These are phyloP conservation scores for Dryoscopus gambensis DNA, from an alignment of 2,113 vertebrate species.

Conservation along the genomic window DNA sequence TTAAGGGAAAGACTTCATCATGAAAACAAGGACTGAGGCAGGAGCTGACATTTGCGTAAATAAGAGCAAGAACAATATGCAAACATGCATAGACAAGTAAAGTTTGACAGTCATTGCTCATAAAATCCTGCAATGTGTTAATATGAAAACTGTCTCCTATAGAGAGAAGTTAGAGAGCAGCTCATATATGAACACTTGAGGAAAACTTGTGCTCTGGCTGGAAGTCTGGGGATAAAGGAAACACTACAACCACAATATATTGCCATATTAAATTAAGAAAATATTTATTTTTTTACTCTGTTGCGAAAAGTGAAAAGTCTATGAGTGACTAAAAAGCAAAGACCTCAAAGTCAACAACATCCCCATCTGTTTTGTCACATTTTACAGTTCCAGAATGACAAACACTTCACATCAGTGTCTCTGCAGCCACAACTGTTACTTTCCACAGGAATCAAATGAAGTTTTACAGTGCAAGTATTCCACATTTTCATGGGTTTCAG, in stretches of 20 bases:
- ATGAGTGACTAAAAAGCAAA: neutral
- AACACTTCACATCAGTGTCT: neutral
- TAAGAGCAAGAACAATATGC: neutral
- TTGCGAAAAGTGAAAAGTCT: neutral
- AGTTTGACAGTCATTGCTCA: conserved; percentile 14
- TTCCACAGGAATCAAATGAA: neutral
- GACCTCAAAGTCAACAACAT: neutral
- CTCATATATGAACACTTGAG: neutral
- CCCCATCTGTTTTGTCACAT: neutral
- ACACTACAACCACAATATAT: neutral
- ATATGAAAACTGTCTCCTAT: conserved; percentile 21
- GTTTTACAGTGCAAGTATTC: neutral
- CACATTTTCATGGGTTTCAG: neutral
- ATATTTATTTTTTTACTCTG: neutral
- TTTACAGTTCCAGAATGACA: neutral
- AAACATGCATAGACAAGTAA: neutral
- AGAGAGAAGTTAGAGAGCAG: conserved; percentile 1
- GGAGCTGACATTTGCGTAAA: neutral
- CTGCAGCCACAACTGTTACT: neutral
- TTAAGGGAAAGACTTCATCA: neutral
- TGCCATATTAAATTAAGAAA: neutral
- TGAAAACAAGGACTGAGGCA: neutral
- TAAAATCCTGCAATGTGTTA: conserved; percentile 20
- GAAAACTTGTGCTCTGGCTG: neutral
- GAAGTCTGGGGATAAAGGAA: conserved; percentile 19